Base-by-base conservation (phyloP, 1,140 invertebrate species). In the Battus philenor region DNA sequence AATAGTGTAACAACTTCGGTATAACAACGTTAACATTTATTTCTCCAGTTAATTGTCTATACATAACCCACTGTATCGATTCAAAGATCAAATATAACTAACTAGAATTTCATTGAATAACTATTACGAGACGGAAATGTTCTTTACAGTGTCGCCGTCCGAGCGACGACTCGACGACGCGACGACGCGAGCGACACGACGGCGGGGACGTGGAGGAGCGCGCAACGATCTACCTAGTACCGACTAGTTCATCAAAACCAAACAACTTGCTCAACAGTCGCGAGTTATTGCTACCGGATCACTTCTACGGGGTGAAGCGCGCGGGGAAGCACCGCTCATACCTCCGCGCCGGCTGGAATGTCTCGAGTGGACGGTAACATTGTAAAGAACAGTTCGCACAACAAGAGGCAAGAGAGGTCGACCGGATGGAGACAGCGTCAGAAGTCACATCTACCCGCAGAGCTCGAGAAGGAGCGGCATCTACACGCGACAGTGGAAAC, bases 1-100 rank as follows among this genome's bases (percentile, higher is more conserved):
- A 87, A 87, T 86, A 86, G 82, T 86, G 79, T 86, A 87, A 87
- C 83, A 87, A 87, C 77, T 85, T 86, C 72, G 76, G 72, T 82
- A 87, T 86, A 87, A 87, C 82, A 86, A 87, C 83, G 18, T 30
- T 80, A 86, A 86, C 78, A 78, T 80, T 79, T 52, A 65, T 72
- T 39, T 38, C 10, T 68, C 63, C 61, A 71, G 68, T 75, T 59
- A 54, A 68, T 73, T 68, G 73, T 74, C 72, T 80, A 78, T 76
- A 79, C 56, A 66, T 82, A 72, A 58, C 18, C 61, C 62, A 58
- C 60, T 55, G 61, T 68, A 68, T 60, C 56, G 56, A 60, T 65
- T 59, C 38, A 49, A 44, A 29, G 33, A 47, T 54, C 53, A 53
- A 66, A 54, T 54, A 55, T 59, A 62, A 59, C 67, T 72, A 75